Evolutionary conservation across 2,113 vertebrate genomes (phyloP).

Genomic region (Catharus minimus): DNA sequence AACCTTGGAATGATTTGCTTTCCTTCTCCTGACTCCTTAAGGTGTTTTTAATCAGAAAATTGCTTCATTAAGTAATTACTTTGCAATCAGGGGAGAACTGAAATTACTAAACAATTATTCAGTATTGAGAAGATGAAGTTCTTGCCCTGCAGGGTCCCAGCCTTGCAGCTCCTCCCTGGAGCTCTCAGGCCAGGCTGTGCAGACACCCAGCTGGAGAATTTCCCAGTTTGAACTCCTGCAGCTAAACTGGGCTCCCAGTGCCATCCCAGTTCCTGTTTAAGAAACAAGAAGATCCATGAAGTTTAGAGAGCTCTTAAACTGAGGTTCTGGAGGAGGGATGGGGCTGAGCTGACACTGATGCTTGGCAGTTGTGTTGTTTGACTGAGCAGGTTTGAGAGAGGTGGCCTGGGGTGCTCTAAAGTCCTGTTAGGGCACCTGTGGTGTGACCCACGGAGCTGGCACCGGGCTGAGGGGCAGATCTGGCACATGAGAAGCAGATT

Average conservation of each 20-base stretch:
- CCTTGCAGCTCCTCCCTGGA: not conserved
- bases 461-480: not conserved
- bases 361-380: not conserved
- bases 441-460: not conserved
- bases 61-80: not conserved
- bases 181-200: not conserved
- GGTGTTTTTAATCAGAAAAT: not conserved
- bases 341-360: not conserved
- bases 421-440: not conserved
- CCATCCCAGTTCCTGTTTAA: not conserved
- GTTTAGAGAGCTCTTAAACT: not conserved
- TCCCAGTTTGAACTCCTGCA: not conserved
- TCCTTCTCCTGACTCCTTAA: not conserved
- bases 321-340: not conserved
- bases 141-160: not conserved
- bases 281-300: not conserved
- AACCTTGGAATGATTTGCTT: not conserved
- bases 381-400: constrained; percentile 11
- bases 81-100: not conserved
- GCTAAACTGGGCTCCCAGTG: not conserved
- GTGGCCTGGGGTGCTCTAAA: not conserved
- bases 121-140: not conserved
- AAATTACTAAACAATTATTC: not conserved
- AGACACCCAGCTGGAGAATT: not conserved
- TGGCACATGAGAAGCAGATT: not conserved